These are phyloP conservation scores for Cladopsammia gracilis DNA, from an alignment of 64 coral and sea anemone genomes.

Conservation along the genomic window DNA sequence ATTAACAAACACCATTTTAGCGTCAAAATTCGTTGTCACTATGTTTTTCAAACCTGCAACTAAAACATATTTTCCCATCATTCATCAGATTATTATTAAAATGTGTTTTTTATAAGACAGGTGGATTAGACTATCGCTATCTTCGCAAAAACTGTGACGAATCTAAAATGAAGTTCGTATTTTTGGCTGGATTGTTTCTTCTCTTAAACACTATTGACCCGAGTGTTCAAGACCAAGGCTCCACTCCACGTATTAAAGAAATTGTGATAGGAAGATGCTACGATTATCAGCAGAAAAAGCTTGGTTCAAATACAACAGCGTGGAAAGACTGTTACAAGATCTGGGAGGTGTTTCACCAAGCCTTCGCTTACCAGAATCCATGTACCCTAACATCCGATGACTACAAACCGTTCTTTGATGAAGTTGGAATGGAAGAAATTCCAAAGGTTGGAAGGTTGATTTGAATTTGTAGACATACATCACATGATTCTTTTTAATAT, in stretches of 20 bases:
- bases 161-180: not conserved
- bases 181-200: not conserved
- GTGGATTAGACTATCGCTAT: too few species aligned
- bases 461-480: too few species aligned
- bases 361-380: conserved; percentile 65
- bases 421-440: conserved; percentile 5
- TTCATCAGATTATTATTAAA: too few species aligned
- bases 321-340: conserved; percentile 63
- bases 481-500: too few species aligned
- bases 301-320: not conserved
- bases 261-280: conserved; percentile 52
- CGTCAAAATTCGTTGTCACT: too few species aligned
- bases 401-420: conserved; percentile 65
- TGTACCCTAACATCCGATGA: conserved; percentile 50
- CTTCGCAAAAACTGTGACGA: too few species aligned
- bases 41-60: too few species aligned
- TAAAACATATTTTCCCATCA: too few species aligned
- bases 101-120: too few species aligned
- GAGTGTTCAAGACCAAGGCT: not conserved
- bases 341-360: conserved; percentile 34
- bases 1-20: too few species aligned
- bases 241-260: conserved; percentile 56
- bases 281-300: conserved; percentile 41
- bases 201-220: not conserved
- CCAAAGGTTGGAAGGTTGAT: too few species aligned